Percentiles rank a stretch among this genome's conserved stretches.
Conservation (phyloP, 2,888 invertebrate species). For the Drosophila acutilabella region DNA sequence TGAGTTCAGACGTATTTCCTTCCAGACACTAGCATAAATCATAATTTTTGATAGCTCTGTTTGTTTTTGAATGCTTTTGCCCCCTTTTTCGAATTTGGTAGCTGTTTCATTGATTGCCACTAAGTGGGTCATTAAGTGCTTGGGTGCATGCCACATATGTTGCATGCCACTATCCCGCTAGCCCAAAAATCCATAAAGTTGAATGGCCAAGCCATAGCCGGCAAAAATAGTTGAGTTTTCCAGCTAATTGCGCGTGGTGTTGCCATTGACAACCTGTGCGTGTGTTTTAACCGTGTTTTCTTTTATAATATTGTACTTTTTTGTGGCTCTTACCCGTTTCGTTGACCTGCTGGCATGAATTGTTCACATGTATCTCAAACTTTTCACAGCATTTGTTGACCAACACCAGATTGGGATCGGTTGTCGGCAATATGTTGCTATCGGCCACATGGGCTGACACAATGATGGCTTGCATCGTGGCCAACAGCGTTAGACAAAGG, state of each 20-base stretch:
- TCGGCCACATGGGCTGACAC: constrained; percentile 49
- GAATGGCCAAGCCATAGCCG: constrained; percentile 55
- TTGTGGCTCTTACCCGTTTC: constrained; percentile 86
- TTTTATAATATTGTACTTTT: constrained; percentile 2
- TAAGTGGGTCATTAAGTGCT: constrained; percentile 55
- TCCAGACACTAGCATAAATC: constrained; percentile 33
- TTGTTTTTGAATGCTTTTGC: constrained; percentile 31
- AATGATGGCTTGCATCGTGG: constrained; percentile 21
- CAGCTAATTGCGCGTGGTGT: constrained; percentile 36
- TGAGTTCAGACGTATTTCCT: constrained; percentile 10
- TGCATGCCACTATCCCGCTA: constrained; percentile 42
- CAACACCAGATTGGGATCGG: constrained; percentile 67
- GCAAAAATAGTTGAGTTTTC: constrained; percentile 18
- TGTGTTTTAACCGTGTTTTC: constrained; percentile 11
- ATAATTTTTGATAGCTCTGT: constrained; percentile 32
- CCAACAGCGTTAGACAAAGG: constrained; percentile 32
- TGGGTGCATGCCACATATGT: constrained; percentile 41
- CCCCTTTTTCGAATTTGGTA: background rate
- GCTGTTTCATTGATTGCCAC: constrained; percentile 28
- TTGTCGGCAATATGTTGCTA: constrained; percentile 23
- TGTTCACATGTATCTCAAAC: constrained; percentile 89
- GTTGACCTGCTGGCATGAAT: constrained; percentile 88
- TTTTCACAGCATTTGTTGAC: constrained; percentile 93
- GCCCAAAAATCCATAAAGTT: constrained; percentile 71
- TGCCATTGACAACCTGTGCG: constrained; percentile 53